These are phyloP conservation scores for Chaetorhynchus papuensis DNA, from an alignment of 2,113 vertebrate genomes.

Conservation along the genomic window DNA sequence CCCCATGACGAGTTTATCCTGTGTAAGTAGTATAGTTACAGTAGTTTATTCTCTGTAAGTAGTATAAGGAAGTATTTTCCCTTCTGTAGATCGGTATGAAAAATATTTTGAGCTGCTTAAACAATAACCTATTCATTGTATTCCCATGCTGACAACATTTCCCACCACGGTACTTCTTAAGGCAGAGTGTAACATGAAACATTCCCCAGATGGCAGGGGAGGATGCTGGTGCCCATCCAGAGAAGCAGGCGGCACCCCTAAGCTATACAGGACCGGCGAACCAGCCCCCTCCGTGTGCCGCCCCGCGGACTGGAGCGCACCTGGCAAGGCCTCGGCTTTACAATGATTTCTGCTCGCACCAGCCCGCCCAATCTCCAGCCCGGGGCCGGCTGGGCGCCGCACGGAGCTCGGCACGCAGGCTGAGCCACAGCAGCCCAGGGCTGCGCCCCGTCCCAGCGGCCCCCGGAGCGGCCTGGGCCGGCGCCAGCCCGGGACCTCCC, in stretches of 20 bases:
- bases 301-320: not conserved
- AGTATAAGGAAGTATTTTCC: not conserved
- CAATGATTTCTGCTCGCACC: rapidly evolving
- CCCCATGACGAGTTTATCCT: not conserved
- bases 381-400: not conserved
- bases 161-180: rapidly evolving
- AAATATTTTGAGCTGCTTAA: not conserved
- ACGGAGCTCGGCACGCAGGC: not conserved
- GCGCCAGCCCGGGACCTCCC: not conserved
- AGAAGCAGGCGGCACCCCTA: not conserved
- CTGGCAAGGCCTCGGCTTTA: not conserved
- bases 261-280: rapidly evolving
- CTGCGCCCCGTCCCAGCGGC: rapidly evolving
- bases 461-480: rapidly evolving
- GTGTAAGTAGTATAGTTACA: not conserved
- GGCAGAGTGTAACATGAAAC: rapidly evolving
- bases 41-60: not conserved
- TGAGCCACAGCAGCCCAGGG: not conserved
- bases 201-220: rapidly evolving
- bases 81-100: not conserved
- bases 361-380: not conserved
- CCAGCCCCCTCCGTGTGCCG: rapidly evolving
- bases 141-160: not conserved
- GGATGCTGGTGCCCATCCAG: not conserved
- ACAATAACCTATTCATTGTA: not conserved